These are phyloP conservation scores for Oryzias javanicus DNA, from an alignment of 2,113 vertebrate genomes.

Conservation along the genomic window DNA sequence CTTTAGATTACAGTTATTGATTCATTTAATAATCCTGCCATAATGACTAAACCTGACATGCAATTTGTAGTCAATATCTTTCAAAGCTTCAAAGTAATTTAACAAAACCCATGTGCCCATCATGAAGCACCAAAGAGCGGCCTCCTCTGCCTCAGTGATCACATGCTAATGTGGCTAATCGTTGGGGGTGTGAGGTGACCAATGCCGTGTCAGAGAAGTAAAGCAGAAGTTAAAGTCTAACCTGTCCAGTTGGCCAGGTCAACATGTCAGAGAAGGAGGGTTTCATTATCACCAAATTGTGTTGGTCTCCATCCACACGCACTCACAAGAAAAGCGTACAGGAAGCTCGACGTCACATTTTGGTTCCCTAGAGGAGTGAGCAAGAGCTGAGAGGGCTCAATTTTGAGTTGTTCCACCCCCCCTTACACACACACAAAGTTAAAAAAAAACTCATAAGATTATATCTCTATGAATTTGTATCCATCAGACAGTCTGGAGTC, in stretches of 20 bases:
- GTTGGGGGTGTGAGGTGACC: conserved; percentile 76
- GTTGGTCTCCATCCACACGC: conserved; percentile 7
- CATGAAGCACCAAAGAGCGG: conserved; percentile 20
- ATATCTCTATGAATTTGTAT: conserved; percentile 7
- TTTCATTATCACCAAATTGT: conserved; percentile 64
- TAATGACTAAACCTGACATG: conserved; percentile 3
- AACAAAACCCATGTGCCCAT: neutral
- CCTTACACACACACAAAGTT: neutral
- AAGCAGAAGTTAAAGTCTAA: conserved; percentile 82
- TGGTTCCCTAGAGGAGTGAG: conserved; percentile 27
- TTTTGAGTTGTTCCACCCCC: conserved; percentile 2
- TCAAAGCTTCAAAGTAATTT: neutral
- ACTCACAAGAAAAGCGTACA: conserved; percentile 28
- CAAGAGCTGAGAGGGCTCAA: conserved; percentile 12
- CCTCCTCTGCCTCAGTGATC: conserved; percentile 6
- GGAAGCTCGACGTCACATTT: conserved; percentile 59
- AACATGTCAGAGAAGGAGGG: conserved; percentile 57
- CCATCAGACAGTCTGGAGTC: conserved; percentile 10
- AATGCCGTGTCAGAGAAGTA: conserved; percentile 80
- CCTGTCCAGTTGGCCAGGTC: conserved; percentile 76
- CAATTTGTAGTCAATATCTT: conserved; percentile 10
- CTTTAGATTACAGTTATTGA: neutral
- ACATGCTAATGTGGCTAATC: conserved; percentile 40
- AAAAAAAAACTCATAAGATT: neutral
- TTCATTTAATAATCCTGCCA: neutral